phyloP scores from a whole-genome alignment of 2,797 vertebrate species.

The Sebastes miniatus region DNA sequence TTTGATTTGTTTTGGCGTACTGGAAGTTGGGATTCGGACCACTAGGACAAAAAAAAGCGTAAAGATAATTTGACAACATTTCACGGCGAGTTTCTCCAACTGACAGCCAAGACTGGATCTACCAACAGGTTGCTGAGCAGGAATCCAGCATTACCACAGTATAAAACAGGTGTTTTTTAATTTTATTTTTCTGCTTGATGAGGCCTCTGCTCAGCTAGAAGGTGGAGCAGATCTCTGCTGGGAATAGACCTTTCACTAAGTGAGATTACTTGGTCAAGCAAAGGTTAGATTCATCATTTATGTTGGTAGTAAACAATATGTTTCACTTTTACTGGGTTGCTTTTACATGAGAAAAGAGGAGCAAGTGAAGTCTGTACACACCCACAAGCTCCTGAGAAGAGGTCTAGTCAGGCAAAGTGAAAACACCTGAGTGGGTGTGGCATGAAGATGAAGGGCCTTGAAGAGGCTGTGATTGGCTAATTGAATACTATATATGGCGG shows the following conservation, averaged over 20 bases:
- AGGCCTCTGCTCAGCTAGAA: not conserved
- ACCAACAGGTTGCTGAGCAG: conserved; percentile 6
- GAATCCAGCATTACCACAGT: not conserved
- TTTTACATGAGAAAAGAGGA: not conserved
- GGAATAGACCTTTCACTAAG: not conserved
- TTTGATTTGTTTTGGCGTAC: conserved; percentile 12
- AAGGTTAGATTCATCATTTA: not conserved
- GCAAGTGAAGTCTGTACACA: not conserved
- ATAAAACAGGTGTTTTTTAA: too few species aligned
- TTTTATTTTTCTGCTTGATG: not conserved
- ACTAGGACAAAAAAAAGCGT: conserved; percentile 5
- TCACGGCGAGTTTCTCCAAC: conserved; percentile 10
- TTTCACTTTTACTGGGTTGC: not conserved
- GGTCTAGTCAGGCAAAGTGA: not conserved
- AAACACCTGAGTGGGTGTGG: not conserved
- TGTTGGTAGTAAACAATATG: not conserved
- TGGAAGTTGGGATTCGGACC: conserved; percentile 30
- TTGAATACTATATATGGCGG: not conserved
- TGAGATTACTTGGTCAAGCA: not conserved
- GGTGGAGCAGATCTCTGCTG: too few species aligned
- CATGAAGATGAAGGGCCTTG: not conserved
- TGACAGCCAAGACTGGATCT: conserved; percentile 23
- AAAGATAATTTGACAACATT: conserved; percentile 39
- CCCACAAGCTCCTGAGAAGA: not conserved
- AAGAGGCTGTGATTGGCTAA: not conserved